Conservation (phyloP, 2,888 invertebrate species). For the Lingula anatina region DNA sequence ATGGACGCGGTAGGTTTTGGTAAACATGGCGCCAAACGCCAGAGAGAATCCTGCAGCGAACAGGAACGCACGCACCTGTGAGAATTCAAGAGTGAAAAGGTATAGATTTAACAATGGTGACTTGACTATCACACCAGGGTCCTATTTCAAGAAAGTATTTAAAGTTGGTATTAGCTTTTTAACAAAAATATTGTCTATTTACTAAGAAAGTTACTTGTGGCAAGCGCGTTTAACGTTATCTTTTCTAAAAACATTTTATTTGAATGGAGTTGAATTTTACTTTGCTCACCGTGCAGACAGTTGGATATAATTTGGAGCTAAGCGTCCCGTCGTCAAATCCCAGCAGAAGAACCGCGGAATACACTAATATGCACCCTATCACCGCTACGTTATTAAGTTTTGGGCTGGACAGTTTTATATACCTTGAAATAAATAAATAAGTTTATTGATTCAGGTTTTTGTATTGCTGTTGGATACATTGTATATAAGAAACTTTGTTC, state of each 20-base stretch:
- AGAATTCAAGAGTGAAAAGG: slow-evolving; percentile 12
- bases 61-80: slow-evolving; percentile 79
- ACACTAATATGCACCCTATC: slow-evolving; percentile 85
- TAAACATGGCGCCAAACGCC: slow-evolving; percentile 91
- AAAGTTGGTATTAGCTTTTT: no score
- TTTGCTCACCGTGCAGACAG: slow-evolving; percentile 87
- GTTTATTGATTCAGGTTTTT: no score
- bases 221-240: no score
- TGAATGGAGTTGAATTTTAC: no score
- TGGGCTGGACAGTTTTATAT: slow-evolving; percentile 87
- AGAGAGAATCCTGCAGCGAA: slow-evolving; percentile 85
- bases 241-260: no score
- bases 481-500: no score
- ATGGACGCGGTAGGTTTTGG: slow-evolving; percentile 88
- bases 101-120: not conserved
- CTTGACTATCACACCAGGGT: no score
- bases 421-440: no score
- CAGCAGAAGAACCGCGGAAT: slow-evolving; percentile 77
- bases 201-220: no score
- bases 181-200: no score
- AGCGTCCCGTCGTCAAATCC: slow-evolving; percentile 80
- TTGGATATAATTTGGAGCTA: slow-evolving; percentile 64
- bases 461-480: no score
- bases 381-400: slow-evolving; percentile 87
- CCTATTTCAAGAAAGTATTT: no score